phyloP scores from a whole-genome alignment of 1,140 invertebrate species.

The Leptinotarsa texana region DNA sequence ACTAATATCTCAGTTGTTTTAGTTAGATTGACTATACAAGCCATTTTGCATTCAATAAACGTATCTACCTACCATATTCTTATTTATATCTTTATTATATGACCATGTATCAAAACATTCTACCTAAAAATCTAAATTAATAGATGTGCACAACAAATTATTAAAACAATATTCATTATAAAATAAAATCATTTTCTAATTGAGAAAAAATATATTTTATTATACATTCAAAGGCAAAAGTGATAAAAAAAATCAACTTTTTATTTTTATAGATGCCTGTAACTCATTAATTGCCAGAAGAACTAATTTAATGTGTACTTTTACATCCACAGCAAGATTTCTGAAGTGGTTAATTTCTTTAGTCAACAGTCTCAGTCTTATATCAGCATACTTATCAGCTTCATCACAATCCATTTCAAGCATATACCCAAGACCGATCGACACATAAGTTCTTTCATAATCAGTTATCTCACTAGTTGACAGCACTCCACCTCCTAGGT shows the following conservation, averaged over 20 bases:
- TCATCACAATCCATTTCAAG: conserved; percentile 51
- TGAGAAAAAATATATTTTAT: too few relatives aligned
- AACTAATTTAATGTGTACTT: conserved; percentile 53
- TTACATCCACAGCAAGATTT: conserved; percentile 50
- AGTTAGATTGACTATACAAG: too few relatives aligned
- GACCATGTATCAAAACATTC: too few relatives aligned
- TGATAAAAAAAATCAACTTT: conserved; percentile 11
- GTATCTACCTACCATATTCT: too few relatives aligned
- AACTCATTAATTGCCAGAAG: conserved; percentile 52
- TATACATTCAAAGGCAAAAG: not conserved
- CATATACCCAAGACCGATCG: conserved; percentile 48
- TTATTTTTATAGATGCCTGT: conserved; percentile 27
- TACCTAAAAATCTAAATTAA: too few relatives aligned
- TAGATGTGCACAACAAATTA: too few relatives aligned
- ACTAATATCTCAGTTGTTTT: too few relatives aligned
- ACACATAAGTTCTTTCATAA: conserved; percentile 45
- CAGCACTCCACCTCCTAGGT: conserved; percentile 41
- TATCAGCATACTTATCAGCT: conserved; percentile 51
- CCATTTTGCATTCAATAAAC: too few relatives aligned
- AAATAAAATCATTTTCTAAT: too few relatives aligned
- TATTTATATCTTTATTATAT: too few relatives aligned
- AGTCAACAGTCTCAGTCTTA: conserved; percentile 47
- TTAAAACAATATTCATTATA: too few relatives aligned
- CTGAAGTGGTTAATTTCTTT: conserved; percentile 51
- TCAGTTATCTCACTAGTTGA: conserved; percentile 42